Evolutionary conservation across 1,140 invertebrate genomes (phyloP), one percentile per base, ranked within the genome.

Genomic region (Daktulosphaira vitifoliae): DNA sequence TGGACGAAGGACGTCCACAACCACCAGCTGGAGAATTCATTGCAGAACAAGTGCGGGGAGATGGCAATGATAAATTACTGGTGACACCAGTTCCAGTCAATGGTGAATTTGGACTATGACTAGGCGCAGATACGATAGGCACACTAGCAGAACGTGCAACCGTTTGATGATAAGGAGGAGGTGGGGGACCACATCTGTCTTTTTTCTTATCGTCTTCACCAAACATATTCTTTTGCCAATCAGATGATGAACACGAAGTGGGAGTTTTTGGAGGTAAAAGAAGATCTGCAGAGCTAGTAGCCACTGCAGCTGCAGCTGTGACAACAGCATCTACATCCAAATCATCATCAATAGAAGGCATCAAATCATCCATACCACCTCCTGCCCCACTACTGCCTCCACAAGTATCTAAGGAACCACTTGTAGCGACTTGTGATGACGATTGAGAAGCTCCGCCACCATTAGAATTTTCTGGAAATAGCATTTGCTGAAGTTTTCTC

Each of bases 401-500:
- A 6, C 72, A 73, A 1, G 71, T 72, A 4, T 76, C 66, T 20
- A 65, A 65, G 1, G 69, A 76, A 67, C 74, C 78, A 1, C 77
- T 77, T 0, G 69, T 75, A 75, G 23, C 73, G 73, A 67, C 76
- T 71, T 69, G 53, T 71, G 70, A 20, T 42, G 66, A 66, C 1
- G 71, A 70, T 67, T 69, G 68, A 65, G 67, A 70, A 15, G 66
- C 68, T 29, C 75, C 72, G 52, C 73, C 72, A 64, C 73, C 77
- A 72, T 78, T 74, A 46, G 77, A 66, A 68, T 42, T 33, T 74
- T 68, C 69, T 11, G 70, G 48, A 77, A 95, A 92, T 29, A 96
- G 77, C 78, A 96, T 84, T 73, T 92, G 86, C 70, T 94, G 88
- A 83, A 98, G 91, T 79, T 94, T 93, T 54, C 89, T 81, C 66